Conservation (phyloP, 2,113 vertebrate genomes). For the Microcebus griseorufus region DNA sequence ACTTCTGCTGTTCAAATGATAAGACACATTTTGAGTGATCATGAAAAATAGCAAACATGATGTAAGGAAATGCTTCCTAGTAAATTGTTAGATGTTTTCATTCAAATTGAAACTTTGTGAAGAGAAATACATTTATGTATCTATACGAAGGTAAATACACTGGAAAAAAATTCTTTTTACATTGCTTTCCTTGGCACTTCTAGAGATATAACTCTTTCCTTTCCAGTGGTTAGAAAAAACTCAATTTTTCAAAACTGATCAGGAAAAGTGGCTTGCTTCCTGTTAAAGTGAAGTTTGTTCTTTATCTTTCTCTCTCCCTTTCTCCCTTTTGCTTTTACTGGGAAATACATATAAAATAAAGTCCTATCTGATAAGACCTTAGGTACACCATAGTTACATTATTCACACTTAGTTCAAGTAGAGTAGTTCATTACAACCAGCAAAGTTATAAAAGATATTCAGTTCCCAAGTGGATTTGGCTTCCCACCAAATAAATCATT, state of each 20-base stretch:
- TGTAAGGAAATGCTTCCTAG: not conserved
- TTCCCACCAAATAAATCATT: slow-evolving; percentile 50
- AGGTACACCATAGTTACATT: not conserved
- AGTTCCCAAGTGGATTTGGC: slow-evolving; percentile 16
- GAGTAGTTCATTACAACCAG: slow-evolving; percentile 16
- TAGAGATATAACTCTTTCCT: not conserved
- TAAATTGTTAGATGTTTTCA: not conserved
- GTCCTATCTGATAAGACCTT: not conserved
- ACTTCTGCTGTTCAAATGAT: not conserved
- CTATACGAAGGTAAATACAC: not conserved
- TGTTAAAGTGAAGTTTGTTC: not conserved
- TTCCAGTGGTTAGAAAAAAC: not conserved
- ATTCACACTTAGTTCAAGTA: slow-evolving; percentile 24
- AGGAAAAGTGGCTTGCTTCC: not conserved
- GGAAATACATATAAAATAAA: slow-evolving; percentile 37
- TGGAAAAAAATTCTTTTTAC: not conserved
- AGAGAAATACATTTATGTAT: not conserved
- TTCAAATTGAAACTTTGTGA: not conserved
- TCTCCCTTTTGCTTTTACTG: not conserved
- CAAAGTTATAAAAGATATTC: not conserved
- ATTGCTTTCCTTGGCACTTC: not conserved
- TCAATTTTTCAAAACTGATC: not conserved
- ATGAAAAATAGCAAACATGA: not conserved
- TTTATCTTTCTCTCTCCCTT: not conserved
- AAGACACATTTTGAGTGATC: not conserved